Conservation (phyloP, 2,888 invertebrate genomes). For the Megalurothrips usitatus region DNA sequence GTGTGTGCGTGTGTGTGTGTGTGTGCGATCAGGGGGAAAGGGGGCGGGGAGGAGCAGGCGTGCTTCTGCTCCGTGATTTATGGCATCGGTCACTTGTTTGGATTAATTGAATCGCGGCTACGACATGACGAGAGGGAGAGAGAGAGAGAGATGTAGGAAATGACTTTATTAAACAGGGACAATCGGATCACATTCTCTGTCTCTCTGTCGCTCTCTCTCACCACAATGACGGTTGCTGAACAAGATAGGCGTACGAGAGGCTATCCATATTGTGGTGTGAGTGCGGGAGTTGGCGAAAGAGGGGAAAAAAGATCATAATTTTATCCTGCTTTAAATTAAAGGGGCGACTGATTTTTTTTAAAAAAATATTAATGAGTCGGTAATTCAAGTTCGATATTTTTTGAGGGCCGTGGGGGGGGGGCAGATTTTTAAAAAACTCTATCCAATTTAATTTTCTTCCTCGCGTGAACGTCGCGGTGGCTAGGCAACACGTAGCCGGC, state of each 20-base stretch:
- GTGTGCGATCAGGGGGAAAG: neutral
- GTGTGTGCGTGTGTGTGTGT: slow-evolving; percentile 8
- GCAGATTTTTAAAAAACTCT: too few relatives aligned
- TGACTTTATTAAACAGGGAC: neutral
- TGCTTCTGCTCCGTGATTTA: neutral
- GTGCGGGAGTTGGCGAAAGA: too few relatives aligned
- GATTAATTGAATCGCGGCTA: neutral
- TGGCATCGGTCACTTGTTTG: neutral
- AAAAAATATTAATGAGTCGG: too few relatives aligned
- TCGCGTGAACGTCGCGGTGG: too few relatives aligned
- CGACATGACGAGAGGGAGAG: neutral
- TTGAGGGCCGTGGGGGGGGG: too few relatives aligned
- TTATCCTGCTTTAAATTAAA: too few relatives aligned
- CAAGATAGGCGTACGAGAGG: neutral
- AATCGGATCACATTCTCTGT: neutral
- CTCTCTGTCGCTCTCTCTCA: neutral
- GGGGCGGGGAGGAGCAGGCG: neutral
- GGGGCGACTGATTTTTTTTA: too few relatives aligned
- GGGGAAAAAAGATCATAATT: too few relatives aligned
- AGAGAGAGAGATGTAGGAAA: neutral
- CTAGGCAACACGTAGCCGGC: too few relatives aligned
- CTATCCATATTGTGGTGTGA: too few relatives aligned
- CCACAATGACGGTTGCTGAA: neutral
- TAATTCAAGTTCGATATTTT: too few relatives aligned
- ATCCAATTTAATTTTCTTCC: too few relatives aligned